Evolutionary conservation across 2,113 vertebrate species (phyloP), one percentile per base, ranked within the genome.

Genomic region (Myotis lucifugus): DNA sequence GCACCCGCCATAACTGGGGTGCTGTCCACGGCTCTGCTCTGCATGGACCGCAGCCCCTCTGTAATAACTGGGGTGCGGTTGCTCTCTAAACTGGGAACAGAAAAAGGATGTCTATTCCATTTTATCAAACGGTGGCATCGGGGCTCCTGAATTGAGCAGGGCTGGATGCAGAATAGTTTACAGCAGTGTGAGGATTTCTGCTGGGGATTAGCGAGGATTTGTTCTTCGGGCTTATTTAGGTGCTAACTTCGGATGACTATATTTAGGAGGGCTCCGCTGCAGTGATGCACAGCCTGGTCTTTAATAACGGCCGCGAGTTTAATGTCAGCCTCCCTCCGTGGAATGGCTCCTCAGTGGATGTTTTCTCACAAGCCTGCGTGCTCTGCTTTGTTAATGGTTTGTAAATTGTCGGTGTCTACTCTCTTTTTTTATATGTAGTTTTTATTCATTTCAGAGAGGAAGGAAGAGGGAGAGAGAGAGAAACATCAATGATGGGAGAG

Each of bases 131-230:
- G 48, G 88, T 40, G 15, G 52, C 59, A 3, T 70, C 54, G 34
- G 50, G 29, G 85, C 78, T 74, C 14, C 54, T 59, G 23, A 67
- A 12, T 85, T 83, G 83, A 95, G 95, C 90, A 61, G 15, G 93
- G 92, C 85, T 37, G 74, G 48, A 88, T 93, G 50, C 19, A n/a
- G 48, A 29, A 14, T 93, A 42, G 94, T 95, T 95, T 88, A 61
- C 88, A 78, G 23, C 4, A 64, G 2, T 42, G 0, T 52, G n/a
- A 59, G 59, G 69, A 92, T 78, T 73, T 82, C 25, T 42, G 34
- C 21, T 59, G n/a, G 87, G 12, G 67, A 92, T 88, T 93, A 94
- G 76, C 52, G 81, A 86, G 69, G 89, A 93, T 94, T 94, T 94
- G 42, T 40, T 92, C 34, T 84, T 77, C 72, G 8, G 61, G 52